These are phyloP conservation scores for Poecile atricapillus DNA, from an alignment of 2,113 vertebrate genomes.

Conservation along the genomic window DNA sequence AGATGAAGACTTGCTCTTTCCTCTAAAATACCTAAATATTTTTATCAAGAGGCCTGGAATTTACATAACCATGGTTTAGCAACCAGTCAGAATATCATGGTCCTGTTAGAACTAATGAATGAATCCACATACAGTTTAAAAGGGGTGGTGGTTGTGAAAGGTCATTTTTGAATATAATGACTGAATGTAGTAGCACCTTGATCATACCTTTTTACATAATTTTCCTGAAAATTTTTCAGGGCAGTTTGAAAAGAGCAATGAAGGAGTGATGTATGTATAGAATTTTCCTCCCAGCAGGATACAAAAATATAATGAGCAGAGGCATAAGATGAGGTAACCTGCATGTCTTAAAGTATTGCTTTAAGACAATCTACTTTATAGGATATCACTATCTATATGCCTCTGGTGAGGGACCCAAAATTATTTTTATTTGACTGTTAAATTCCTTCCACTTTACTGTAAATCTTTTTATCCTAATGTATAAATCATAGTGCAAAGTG, in stretches of 20 bases:
- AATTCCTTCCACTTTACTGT: neutral
- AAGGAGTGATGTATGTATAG: neutral
- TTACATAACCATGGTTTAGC: neutral
- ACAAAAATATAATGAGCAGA: neutral
- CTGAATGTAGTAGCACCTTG: neutral
- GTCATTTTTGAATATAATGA: neutral
- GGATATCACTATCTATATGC: neutral
- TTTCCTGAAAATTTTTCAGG: neutral
- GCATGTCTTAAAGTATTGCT: neutral
- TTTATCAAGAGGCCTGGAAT: neutral
- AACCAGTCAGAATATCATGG: neutral
- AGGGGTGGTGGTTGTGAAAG: neutral
- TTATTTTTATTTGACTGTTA: neutral
- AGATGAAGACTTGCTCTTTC: neutral
- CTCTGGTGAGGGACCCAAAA: neutral
- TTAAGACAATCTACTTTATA: neutral
- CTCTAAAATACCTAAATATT: neutral
- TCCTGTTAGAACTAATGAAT: neutral
- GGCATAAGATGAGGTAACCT: neutral
- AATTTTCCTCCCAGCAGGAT: neutral
- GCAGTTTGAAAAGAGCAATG: neutral
- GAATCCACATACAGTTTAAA: neutral
- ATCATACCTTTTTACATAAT: neutral
- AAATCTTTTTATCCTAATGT: neutral
- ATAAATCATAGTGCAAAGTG: neutral